phyloP scores from a whole-genome alignment of 2,888 invertebrate species.

The Dryobota labecula region DNA sequence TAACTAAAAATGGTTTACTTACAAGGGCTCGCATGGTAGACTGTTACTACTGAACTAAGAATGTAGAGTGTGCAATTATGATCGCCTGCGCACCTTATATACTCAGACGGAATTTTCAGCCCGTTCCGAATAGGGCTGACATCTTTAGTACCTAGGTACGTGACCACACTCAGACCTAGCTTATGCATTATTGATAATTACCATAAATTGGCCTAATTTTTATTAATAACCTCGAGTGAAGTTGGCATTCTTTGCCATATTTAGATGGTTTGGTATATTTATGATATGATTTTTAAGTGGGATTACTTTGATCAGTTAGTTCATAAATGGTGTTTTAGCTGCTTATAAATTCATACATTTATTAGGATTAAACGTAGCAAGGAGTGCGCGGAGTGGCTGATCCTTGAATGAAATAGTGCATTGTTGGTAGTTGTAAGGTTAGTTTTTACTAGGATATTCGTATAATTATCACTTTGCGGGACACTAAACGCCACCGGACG shows the following conservation, averaged over 20 bases:
- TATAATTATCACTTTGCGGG: too few relatives aligned
- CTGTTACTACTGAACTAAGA: conserved; percentile 74
- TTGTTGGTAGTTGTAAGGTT: neutral
- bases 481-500: too few relatives aligned
- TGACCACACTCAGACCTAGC: conserved; percentile 9
- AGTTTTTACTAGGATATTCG: neutral
- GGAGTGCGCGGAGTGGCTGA: neutral
- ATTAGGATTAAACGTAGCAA: neutral
- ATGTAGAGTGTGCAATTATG: conserved; percentile 78
- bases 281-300: neutral
- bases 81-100: conserved; percentile 80
- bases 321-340: neutral
- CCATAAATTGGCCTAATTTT: conserved; percentile 46
- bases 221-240: conserved; percentile 30
- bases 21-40: conserved; percentile 82
- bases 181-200: conserved; percentile 58
- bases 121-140: conserved; percentile 44
- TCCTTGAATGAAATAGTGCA: neutral
- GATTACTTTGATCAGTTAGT: neutral
- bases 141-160: conserved; percentile 46
- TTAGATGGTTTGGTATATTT: conserved; percentile 4
- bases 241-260: neutral
- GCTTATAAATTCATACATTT: neutral
- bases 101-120: conserved; percentile 76
- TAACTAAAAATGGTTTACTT: conserved; percentile 69